Evolutionary conservation across 2,888 invertebrate genomes (phyloP), one percentile per base, ranked within the genome.

Genomic region (Phaonia tiefii): DNA sequence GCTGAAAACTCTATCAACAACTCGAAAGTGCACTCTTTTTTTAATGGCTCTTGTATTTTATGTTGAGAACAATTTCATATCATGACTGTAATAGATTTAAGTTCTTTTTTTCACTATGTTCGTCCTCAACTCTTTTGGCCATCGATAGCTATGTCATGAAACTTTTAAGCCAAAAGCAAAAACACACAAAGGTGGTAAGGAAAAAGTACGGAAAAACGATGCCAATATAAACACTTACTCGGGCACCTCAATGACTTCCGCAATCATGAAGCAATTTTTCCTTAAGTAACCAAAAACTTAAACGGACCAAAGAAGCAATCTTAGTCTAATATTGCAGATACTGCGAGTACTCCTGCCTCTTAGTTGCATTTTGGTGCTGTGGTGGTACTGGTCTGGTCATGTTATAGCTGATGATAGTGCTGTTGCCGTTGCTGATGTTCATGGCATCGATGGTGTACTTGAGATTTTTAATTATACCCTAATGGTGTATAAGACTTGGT

Each of bases 391-490:
- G 20, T 66, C n/a, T 11, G 37, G n/a, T 49, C 15, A 22, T n/a
- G n/a, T n/a, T n/a, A n/a, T n/a, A n/a, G n/a, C n/a, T n/a, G n/a
- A 17, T 10, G 15, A 69, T 31, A 31, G 8, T 8, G 31, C 31
- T 31, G 66, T 76, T 79, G 79, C 8, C 8, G 8, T 67, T 60
- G 69, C 70, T 83, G n/a, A n/a, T n/a, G n/a, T n/a, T n/a, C n/a
- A n/a, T n/a, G n/a, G 84, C 83, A 42, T 54, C 11, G 25, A 63
- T 78, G 46, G 66, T 60, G 56, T 85, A 85, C 88, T 88, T 84
- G 86, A 87, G 85, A 86, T 87, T 88, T 89, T 88, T 89, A 88
- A 89, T 88, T 88, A 88, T 87, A 86, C 88, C 86, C 88, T 86
- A 89, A 88, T 88, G 87, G 88, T 86, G 85, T 85, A 86, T 86